phyloP scores from a whole-genome alignment of 2,888 invertebrate species.

The Abscondita cerata region DNA sequence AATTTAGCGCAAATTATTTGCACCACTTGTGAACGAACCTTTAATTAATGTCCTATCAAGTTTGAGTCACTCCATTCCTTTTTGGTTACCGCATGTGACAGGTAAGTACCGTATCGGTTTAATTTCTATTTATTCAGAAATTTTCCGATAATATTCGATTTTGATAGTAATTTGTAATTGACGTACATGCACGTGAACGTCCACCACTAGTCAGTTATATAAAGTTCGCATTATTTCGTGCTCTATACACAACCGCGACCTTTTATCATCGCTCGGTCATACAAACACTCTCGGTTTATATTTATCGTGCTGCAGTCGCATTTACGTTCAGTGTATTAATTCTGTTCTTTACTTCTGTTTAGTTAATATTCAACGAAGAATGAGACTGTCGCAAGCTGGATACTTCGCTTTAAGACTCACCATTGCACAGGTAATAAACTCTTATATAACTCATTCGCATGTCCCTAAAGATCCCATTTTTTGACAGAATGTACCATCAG shows the following conservation, averaged over 20 bases:
- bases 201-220: not conserved
- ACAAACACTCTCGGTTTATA: too few species aligned
- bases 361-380: conserved; percentile 27
- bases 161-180: not conserved
- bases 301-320: too few species aligned
- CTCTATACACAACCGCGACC: conserved; percentile 3
- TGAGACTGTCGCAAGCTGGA: conserved; percentile 46
- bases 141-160: too few species aligned
- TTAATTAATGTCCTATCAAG: too few species aligned
- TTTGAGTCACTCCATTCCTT: too few species aligned
- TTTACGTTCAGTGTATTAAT: too few species aligned
- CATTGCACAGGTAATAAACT: conserved; percentile 44
- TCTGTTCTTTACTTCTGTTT: too few species aligned
- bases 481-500: conserved; percentile 45
- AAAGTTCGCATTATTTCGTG: conserved; percentile 2
- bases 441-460: not conserved
- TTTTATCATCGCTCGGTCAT: not conserved
- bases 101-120: too few species aligned
- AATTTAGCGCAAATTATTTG: too few species aligned
- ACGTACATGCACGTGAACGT: conserved; percentile 4
- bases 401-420: conserved; percentile 45
- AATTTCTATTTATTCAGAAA: too few species aligned
- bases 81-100: too few species aligned
- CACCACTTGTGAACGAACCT: too few species aligned
- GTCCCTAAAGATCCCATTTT: not conserved